Percentiles rank a stretch among this genome's conserved stretches.
Conservation (phyloP, 2,888 invertebrate genomes). For the Drosophila borealis region DNA sequence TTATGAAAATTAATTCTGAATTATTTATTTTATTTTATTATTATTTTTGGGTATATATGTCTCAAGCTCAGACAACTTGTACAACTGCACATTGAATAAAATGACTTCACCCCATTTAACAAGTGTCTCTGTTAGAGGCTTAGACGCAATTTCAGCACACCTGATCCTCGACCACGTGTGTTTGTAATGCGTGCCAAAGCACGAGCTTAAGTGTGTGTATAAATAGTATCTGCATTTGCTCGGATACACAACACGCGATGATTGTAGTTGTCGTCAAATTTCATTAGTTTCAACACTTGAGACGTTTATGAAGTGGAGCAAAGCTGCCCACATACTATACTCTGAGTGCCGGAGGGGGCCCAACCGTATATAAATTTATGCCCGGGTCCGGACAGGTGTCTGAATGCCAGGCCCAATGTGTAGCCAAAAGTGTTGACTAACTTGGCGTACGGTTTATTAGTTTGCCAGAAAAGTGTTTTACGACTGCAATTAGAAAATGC, state of each 20-base stretch:
- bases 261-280: constrained; percentile 33
- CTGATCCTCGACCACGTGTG: constrained; percentile 64
- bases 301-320: constrained; percentile 64
- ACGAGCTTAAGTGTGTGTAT: constrained; percentile 2
- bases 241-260: not conserved
- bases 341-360: constrained; percentile 2
- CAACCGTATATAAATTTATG: constrained; percentile 14
- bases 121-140: constrained; percentile 1
- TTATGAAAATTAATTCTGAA: too few species aligned
- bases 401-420: constrained; percentile 19
- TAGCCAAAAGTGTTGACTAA: constrained; percentile 58
- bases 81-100: not conserved
- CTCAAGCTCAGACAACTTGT: too few species aligned
- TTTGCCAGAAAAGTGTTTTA: constrained; percentile 76
- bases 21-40: too few species aligned
- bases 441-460: constrained; percentile 71
- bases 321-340: constrained; percentile 26
- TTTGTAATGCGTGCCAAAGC: constrained; percentile 14
- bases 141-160: constrained; percentile 27
- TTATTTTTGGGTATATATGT: too few species aligned
- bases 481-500: constrained; percentile 74
- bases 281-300: constrained; percentile 70
- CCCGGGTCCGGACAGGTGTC: constrained; percentile 2
- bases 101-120: not conserved
- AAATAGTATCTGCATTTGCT: constrained; percentile 17